Base-by-base conservation (phyloP, 2,888 invertebrate genomes). In the Zeuzera pyrina region DNA sequence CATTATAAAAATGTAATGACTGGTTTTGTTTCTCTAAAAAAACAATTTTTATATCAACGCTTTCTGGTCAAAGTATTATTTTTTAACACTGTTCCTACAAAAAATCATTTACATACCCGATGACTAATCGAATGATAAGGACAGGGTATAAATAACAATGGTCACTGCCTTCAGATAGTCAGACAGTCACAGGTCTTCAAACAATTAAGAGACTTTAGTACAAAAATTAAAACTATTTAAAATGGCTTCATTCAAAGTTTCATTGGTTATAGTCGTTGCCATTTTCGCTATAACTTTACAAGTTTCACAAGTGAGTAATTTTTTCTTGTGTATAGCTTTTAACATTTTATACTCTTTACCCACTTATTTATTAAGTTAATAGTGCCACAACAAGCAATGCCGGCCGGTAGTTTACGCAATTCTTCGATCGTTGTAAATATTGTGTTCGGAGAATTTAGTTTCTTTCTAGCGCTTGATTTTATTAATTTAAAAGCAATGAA, bases 271-370 rank as follows among this genome's bases (percentile, higher is more conserved):
- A 8, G 11, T 25, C 13, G 12, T 25, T 12, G 25, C 25, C 13
- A 8, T 25, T n/a, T 30, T 30, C 13, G 12, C 23, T 23, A 14
- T 27, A n/a, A 13, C 14, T 8, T 10, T 22, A 14, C 30, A 23
- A 13, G 15, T 10, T 14, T 22, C 23, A 10, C 11, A 30, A 13
- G 30, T 30, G 23, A 30, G 30, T 30, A 23, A 23, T 23, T 13
- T 30, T 21, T 3, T 25, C 12, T 25, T 25, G 13, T 4, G 10
- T 22, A 4, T n/a, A n/a, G n/a, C n/a, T n/a, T n/a, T n/a, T n/a
- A n/a, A n/a, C n/a, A n/a, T n/a, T n/a, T n/a, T n/a, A n/a, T n/a
- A n/a, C n/a, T n/a, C n/a, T n/a, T n/a, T n/a, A n/a, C n/a, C n/a
- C n/a, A n/a, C n/a, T n/a, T n/a, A n/a, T n/a, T n/a, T n/a, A n/a